Evolutionary conservation across 2,888 invertebrate genomes (phyloP).

Genomic region (Pristionchus mayeri): DNA sequence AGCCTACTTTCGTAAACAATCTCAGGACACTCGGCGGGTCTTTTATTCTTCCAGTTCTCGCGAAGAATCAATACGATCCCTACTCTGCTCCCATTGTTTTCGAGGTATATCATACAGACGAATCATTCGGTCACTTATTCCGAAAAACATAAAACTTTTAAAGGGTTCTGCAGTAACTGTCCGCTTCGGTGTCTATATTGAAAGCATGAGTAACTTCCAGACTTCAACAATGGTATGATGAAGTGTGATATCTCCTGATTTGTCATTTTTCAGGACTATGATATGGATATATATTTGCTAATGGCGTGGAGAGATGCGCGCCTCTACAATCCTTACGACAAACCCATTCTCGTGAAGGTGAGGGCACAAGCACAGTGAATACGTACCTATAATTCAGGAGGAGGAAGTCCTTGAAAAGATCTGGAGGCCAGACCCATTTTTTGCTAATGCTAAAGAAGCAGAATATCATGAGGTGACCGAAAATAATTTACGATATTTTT

Average conservation of each 20-base stretch:
- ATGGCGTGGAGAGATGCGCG: conserved; percentile 75
- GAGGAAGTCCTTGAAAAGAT: conserved; percentile 72
- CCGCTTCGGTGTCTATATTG: conserved; percentile 75
- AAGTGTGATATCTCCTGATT: neutral
- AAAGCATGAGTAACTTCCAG: conserved; percentile 75
- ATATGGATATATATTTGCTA: conserved; percentile 75
- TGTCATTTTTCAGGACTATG: conserved; percentile 69
- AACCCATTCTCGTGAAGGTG: conserved; percentile 75
- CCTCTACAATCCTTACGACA: conserved; percentile 72
- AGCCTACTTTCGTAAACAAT: too few species aligned
- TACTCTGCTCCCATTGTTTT: conserved; percentile 75
- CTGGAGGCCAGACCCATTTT: conserved; percentile 74
- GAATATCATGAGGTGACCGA: conserved; percentile 70
- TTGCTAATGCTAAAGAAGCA: conserved; percentile 76
- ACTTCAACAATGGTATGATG: conserved; percentile 72
- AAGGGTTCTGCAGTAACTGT: conserved; percentile 70
- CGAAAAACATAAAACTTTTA: neutral
- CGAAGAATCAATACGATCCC: conserved; percentile 75
- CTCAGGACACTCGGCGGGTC: conserved; percentile 69
- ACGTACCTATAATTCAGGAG: conserved; percentile 52
- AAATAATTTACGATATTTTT: neutral
- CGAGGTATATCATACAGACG: conserved; percentile 53
- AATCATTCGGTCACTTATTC: neutral
- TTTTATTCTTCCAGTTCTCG: conserved; percentile 72
- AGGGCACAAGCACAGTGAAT: conserved; percentile 45